A percentile compares a stretch with the other conserved stretches of the same genome.
These are phyloP conservation scores for Lithodes maja DNA, from an alignment of 2,888 invertebrate genomes.

Conservation along the genomic window DNA sequence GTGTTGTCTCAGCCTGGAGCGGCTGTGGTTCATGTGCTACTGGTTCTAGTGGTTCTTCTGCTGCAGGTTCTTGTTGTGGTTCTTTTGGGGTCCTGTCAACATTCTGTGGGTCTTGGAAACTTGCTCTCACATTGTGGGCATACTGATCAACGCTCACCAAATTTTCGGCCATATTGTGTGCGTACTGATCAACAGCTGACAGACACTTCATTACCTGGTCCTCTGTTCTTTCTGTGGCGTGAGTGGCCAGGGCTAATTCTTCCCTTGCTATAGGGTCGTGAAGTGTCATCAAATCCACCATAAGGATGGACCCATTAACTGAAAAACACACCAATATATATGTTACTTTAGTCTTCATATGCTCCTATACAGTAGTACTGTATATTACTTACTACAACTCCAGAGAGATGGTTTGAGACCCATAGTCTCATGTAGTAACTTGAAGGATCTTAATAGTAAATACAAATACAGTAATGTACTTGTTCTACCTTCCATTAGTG, in stretches of 20 bases:
- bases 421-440: too few relatives aligned
- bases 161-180: not conserved
- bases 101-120: not conserved
- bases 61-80: not conserved
- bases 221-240: not conserved
- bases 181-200: not conserved
- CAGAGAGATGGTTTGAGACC: too few relatives aligned
- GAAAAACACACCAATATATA: not conserved
- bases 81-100: not conserved
- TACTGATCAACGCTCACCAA: not conserved
- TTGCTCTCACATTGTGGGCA: not conserved
- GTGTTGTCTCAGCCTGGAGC: not conserved
- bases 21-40: not conserved
- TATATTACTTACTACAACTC: too few relatives aligned
- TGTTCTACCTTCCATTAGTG: too few relatives aligned
- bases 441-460: too few relatives aligned
- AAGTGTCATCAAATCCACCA: conserved; percentile 32
- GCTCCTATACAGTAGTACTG: too few relatives aligned
- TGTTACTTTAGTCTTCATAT: too few relatives aligned
- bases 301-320: conserved; percentile 27
- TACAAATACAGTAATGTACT: too few relatives aligned
- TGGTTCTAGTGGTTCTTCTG: not conserved
- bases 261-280: conserved; percentile 29
- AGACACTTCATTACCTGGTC: not conserved
- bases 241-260: not conserved